A percentile compares a stretch with the other conserved stretches of the same genome.
Evolutionary conservation across 2,888 invertebrate species (phyloP).

Genomic region (Galeruca laticollis): DNA sequence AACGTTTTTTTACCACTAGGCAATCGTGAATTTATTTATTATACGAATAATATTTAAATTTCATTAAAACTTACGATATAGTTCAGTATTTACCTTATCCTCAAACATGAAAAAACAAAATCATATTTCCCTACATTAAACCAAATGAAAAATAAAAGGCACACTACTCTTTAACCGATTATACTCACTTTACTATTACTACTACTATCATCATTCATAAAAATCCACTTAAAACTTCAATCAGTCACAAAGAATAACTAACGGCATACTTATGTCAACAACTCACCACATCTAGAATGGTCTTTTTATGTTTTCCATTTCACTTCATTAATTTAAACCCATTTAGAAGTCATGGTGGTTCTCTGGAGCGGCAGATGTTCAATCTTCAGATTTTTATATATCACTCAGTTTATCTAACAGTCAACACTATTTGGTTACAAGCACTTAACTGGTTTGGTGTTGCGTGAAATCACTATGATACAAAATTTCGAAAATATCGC

Average conservation of each 20-base stretch:
- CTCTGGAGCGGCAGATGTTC: constrained; percentile 35
- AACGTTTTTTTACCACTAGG: no score
- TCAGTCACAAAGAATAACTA: constrained; percentile 7
- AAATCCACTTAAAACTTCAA: constrained; percentile 22
- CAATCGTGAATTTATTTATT: no score
- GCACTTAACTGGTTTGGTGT: constrained; percentile 28
- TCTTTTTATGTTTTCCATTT: constrained; percentile 7
- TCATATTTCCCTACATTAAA: not conserved
- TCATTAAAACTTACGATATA: no score
- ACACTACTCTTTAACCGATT: not conserved
- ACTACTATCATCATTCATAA: constrained; percentile 23
- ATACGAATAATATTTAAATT: no score
- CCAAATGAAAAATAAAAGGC: not conserved
- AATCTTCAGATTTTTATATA: constrained; percentile 24
- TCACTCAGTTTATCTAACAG: constrained; percentile 23
- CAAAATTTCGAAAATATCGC: constrained; percentile 17
- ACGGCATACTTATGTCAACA: constrained; percentile 15
- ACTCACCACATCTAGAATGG: constrained; percentile 31
- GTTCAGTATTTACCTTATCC: not conserved
- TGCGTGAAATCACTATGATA: constrained; percentile 23
- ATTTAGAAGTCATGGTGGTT: constrained; percentile 35
- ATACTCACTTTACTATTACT: constrained; percentile 16
- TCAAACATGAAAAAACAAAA: not conserved
- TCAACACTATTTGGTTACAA: constrained; percentile 8
- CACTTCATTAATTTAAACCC: constrained; percentile 27